Evolutionary conservation across 2,888 invertebrate genomes (phyloP), one percentile per base, ranked within the genome.

Genomic region (Epinotia brunnichana): DNA sequence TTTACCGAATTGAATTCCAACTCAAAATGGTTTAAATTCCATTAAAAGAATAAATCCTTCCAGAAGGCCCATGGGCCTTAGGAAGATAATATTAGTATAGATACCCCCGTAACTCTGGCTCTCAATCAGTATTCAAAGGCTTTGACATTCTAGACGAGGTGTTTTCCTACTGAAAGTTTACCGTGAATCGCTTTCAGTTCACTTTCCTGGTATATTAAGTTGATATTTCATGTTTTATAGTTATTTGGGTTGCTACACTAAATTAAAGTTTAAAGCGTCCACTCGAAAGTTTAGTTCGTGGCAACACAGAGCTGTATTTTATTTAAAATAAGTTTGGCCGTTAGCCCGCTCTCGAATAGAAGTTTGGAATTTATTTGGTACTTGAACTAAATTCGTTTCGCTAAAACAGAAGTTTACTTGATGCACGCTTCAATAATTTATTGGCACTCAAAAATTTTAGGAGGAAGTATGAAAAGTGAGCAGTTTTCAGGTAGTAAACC

Each of bases 161-260:
- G 13, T 44, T 44, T 44, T 44, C 15, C 44, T 68, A 29, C 59
- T 17, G 10, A 64, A 39, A 54, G 13, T 17, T 53, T 3, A 29
- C 13, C 19, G 9, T 39, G 39, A 53, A 10, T 61, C 17, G 5
- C 24, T 24, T 10, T 19, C 10, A 19, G 15, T 61, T 3, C 15
- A 10, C 4, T 15, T 54, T 7, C 3, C 54, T 39, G 21, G 15
- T 53, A 51, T 54, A 39, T 64, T 64, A 64, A 66, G 69, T 86
- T 87, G 66, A 83, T 95, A 41, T 11, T 61, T 51, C 59, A 48
- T 1, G 39, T 2, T 64, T 41, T 41, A n/a, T n/a, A n/a, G n/a
- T n/a, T 59, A 39, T 69, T 62, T 41, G 13, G 21, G 51, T 64
- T 61, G 19, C 61, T 10, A 59, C 24, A 21, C 39, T 11, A 41